Conservation (phyloP, 2,888 invertebrate species). For the Epinotia nisella region DNA sequence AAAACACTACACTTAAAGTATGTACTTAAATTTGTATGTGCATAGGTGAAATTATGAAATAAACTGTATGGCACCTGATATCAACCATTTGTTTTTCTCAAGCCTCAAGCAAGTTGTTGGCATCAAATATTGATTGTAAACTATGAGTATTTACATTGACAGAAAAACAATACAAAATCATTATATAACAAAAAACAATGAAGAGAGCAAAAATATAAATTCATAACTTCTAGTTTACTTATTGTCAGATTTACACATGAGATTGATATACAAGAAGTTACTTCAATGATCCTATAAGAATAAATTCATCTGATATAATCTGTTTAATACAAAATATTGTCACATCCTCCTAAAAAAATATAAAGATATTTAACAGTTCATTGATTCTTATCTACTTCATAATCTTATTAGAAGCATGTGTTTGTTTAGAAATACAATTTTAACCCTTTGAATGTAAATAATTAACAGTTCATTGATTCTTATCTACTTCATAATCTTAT, state of each 20-base stretch:
- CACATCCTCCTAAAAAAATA: too few relatives aligned
- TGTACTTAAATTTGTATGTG: not conserved
- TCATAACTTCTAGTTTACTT: not conserved
- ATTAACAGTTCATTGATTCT: not conserved
- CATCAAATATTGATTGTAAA: too few relatives aligned
- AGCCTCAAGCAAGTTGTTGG: too few relatives aligned
- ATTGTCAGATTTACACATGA: not conserved
- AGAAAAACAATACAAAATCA: not conserved
- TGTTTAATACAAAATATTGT: not conserved
- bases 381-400: not conserved
- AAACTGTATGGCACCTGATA: conserved; percentile 31
- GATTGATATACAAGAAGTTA: not conserved
- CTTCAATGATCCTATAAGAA: not conserved
- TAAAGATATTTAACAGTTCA: too few relatives aligned
- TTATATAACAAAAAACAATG: not conserved
- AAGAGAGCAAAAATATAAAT: not conserved
- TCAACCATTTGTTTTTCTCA: not conserved
- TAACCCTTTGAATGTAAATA: too few relatives aligned
- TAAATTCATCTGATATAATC: not conserved
- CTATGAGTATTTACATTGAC: too few relatives aligned
- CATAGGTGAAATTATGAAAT: conserved; percentile 19
- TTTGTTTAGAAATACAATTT: not conserved
- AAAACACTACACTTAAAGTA: not conserved
- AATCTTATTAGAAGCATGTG: not conserved
- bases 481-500: not conserved